Base-by-base conservation (phyloP, 2,888 invertebrate species). In the Ellobium chinense region DNA sequence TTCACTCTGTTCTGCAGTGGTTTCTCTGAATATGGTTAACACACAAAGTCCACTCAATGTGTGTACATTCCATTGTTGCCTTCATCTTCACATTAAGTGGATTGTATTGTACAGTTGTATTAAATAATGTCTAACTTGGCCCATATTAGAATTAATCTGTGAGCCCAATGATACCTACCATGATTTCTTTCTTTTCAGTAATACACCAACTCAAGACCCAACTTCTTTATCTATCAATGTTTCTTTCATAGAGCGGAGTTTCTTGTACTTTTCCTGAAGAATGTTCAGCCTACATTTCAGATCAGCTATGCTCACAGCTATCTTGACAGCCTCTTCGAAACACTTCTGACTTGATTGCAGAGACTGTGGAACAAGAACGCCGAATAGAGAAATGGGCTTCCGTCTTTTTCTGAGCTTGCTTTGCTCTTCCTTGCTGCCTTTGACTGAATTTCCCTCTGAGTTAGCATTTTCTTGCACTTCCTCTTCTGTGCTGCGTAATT, bases 231-330 rank as follows among this genome's bases (percentile, higher is more conserved):
- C n/a, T n/a, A n/a, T n/a, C n/a, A n/a, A n/a, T n/a, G n/a, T 46
- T 46, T 46, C 29, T n/a, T 70, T 70, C 21, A 4, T 29, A 4
- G 2, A 14, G 29, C 31, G 7, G 14, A 70, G 34, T 5, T 29
- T 24, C n/a, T n/a, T 34, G 21, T 31, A 56, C n/a, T 56, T n/a
- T 5, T 12, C 31, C 31, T 63, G 62, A 1, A 78, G 60, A 34
- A 62, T 54, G 2, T 27, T 24, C 12, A 78, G 63, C 72, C 46
- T 58, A 18, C 24, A 27, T 36, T 72, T 60, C 54, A 70, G 36
- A 37, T 72, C 62, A n/a, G 78, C 70, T 34, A 78, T 46, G 46
- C 31, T 37, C 4, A 78, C 78, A 34, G 69, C n/a, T n/a, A 78
- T 37, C 4, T 31, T 62, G 5, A 78, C 63, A 46, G 70, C 70